These are phyloP conservation scores for Pollenia amentaria DNA, from an alignment of 2,888 invertebrate genomes.

Conservation along the genomic window DNA sequence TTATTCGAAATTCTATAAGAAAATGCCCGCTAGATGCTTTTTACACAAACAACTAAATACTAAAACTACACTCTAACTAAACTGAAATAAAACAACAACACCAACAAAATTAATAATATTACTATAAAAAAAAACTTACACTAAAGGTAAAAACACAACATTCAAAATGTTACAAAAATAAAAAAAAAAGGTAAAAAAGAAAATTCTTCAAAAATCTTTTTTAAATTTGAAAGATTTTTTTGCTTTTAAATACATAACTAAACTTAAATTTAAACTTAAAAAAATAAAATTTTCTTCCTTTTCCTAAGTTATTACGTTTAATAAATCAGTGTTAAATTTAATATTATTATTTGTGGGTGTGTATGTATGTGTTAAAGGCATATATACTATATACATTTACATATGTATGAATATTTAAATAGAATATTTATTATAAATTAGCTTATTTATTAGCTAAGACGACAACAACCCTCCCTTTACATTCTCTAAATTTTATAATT, in stretches of 20 bases:
- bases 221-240: conserved; percentile 39
- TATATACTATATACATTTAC: conserved; percentile 9
- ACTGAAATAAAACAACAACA: conserved; percentile 46
- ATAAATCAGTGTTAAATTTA: conserved; percentile 45
- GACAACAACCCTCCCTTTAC: background rate
- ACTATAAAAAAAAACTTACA: conserved; percentile 35
- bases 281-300: conserved; percentile 26
- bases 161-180: conserved; percentile 56
- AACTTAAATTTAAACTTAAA: conserved; percentile 3
- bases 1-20: conserved; percentile 24
- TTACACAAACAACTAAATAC: conserved; percentile 18
- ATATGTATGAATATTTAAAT: conserved; percentile 40
- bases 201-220: conserved; percentile 34
- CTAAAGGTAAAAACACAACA: conserved; percentile 48
- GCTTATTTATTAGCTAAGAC: conserved; percentile 34
- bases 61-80: conserved; percentile 15
- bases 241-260: conserved; percentile 36
- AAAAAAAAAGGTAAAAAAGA: conserved; percentile 12
- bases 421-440: conserved; percentile 51
- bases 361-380: conserved; percentile 30
- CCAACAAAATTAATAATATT: conserved; percentile 57
- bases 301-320: conserved; percentile 37
- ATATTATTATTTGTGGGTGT: conserved; percentile 28
- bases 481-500: conserved; percentile 1
- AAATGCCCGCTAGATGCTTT: conserved; percentile 71